Evolutionary conservation across 2,888 invertebrate genomes (phyloP), one percentile per base, ranked within the genome.

Genomic region (Volucella zonaria): DNA sequence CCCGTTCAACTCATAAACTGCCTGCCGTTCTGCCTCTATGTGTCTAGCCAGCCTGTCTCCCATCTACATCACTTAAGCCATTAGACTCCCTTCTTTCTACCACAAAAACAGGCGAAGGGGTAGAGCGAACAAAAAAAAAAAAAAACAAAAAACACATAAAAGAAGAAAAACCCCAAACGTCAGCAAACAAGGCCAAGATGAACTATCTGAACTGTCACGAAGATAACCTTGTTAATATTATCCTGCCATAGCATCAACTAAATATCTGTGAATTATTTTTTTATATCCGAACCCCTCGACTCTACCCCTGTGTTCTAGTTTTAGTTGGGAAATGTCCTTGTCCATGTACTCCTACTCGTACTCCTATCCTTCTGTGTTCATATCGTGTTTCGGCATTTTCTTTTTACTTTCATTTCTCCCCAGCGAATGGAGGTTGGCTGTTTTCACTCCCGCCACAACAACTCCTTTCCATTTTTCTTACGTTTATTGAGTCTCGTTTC

Each of bases 161-260:
- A 8, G 2, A 47, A 51, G 10, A 49, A 68, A 54, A 56, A 47
- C 14, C 23, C 23, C 56, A 14, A 66, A 42, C 64, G 47, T 74
- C 66, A 66, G 56, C 31, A 78, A 73, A 43, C 49, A 80, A 58
- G 51, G 38, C 66, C 31, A 74, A 56, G 47, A 42, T 49, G 61
- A 68, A 59, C 82, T 62, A 64, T 74, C 14, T 54, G 40, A 59
- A 49, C 74, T 59, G 59, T 77, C 82, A 67, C n/a, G 58, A 45
- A 38, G 70, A 83, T 83, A 80, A 80, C 64, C 64, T 83, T 75
- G 56, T 54, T 67, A 75, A 66, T 64, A 42, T 75, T 83, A 80
- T 83, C 80, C 80, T 83, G 45, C 64, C 80, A 66, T 58, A 73
- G 71, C 54, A 77, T 82, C 75, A 77, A 77, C 80, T 79, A 68